Base-by-base conservation (phyloP, 2,888 invertebrate species). In the Griposia aprilina region DNA sequence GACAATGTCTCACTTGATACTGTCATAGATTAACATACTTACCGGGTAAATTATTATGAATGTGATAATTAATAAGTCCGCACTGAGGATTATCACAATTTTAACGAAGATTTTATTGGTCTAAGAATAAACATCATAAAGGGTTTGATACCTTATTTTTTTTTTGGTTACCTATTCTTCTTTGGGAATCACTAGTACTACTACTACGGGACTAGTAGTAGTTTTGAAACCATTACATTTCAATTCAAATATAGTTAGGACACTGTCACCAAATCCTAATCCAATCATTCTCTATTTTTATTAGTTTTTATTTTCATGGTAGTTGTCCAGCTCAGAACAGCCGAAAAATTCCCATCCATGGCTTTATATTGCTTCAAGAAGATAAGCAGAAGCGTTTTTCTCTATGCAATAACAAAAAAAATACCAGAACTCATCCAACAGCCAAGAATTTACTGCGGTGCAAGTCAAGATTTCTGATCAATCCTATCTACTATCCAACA, bases 1-100 rank as follows among this genome's bases (percentile, higher is more conserved):
- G 85, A 81, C 91, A 93, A 95, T 91, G 92, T 91, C 94, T 96
- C 89, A 95, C 93, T 96, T 88, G 74, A 74, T 65, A 83, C 77
- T 78, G 79, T 76, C 88, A 89, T 87, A 90, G 90, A 91, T 66
- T 87, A 91, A 76, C 74, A 10, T 65, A 70, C 13, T 74, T 65
- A 70, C 13, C 74, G 41, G 48, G 45, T 11, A 78, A 74, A 78
- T 67, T 50, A 55, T 63, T 70, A 70, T 48, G 30, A 57, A 57
- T 68, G 70, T 69, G 20, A 36, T 48, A 48, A 45, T 10, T 60
- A 60, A 30, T 30, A 26, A 50, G 26, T 50, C 20, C 5, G n/a
- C 55, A 26, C 30, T 15, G 50, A 52, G 13, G 15, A 65, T 48
- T 52, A 48, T 60, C 23, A 75, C 1, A 50, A 20, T 50, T 74